phyloP scores from a whole-genome alignment of 1,140 invertebrate genomes.

The Pseudomyrmex cubaensis region DNA sequence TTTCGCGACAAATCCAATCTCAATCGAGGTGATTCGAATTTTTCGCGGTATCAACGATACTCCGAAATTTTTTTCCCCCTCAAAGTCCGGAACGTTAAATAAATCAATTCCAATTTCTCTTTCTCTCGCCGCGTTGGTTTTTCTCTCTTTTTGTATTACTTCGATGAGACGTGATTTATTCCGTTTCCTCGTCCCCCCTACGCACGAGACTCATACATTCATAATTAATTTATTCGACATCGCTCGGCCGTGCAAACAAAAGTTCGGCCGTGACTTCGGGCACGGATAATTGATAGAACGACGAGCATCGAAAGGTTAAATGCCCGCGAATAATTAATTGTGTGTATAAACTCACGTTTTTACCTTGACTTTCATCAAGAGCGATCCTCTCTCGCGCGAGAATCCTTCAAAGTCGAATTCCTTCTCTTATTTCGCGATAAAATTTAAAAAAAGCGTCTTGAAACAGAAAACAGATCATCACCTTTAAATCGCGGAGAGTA shows the following conservation, averaged over 20 bases:
- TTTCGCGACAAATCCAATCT: too few relatives aligned
- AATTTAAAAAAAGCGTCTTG: too few relatives aligned
- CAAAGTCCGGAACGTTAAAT: neutral
- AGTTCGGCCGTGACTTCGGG: neutral
- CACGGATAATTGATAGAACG: conserved; percentile 38
- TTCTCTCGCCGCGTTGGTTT: neutral
- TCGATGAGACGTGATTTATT: neutral
- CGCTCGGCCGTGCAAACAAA: conserved; percentile 29
- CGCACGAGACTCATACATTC: conserved; percentile 6
- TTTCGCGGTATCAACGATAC: too few relatives aligned
- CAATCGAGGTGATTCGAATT: too few relatives aligned
- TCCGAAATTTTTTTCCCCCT: too few relatives aligned
- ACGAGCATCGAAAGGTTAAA: neutral
- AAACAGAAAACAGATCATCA: too few relatives aligned
- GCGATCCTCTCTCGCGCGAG: neutral
- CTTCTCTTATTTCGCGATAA: too few relatives aligned
- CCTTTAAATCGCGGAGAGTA: neutral
- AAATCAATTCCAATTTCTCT: conserved; percentile 27
- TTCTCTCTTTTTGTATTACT: neutral
- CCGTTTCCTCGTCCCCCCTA: neutral
- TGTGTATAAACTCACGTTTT: conserved; percentile 15
- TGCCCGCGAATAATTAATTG: conserved; percentile 23
- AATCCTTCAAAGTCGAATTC: conserved; percentile 1
- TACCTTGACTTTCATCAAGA: neutral
- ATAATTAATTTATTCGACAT: conserved; percentile 59